Conservation (phyloP, 1,140 invertebrate genomes). For the Hycleus cichorii region DNA sequence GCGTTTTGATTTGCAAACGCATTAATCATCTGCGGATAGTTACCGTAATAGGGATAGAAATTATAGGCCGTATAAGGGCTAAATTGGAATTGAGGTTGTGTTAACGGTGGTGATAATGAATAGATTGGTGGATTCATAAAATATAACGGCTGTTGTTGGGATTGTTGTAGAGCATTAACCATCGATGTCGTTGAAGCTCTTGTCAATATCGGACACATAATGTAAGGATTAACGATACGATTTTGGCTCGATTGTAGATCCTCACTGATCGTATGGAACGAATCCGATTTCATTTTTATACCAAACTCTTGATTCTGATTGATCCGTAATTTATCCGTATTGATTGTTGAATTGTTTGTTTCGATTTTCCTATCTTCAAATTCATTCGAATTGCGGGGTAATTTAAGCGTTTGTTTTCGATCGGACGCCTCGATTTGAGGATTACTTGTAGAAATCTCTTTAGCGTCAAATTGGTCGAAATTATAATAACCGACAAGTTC, state of each 20-base stretch:
- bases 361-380: too few species aligned
- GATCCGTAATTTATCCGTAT: too few species aligned
- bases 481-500: too few species aligned
- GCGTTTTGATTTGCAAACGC: too few species aligned
- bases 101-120: slow-evolving; percentile 14
- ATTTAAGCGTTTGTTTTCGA: too few species aligned
- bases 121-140: slow-evolving; percentile 28
- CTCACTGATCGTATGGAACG: neutral
- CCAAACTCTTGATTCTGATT: neutral
- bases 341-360: too few species aligned
- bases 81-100: slow-evolving; percentile 3
- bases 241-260: neutral
- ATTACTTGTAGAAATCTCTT: too few species aligned
- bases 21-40: slow-evolving; percentile 8
- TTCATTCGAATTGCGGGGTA: too few species aligned
- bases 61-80: neutral
- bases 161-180: slow-evolving; percentile 4
- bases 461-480: too few species aligned
- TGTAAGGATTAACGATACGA: too few species aligned
- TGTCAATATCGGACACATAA: neutral
- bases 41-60: slow-evolving; percentile 6
- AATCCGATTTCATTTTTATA: neutral
- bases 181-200: slow-evolving; percentile 10
- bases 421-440: too few species aligned
- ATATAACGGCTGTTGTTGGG: slow-evolving; percentile 16